A percentile compares a stretch with the other conserved stretches of the same genome.
phyloP scores from a whole-genome alignment of 2,888 invertebrate species.

The Rotaria socialis region DNA sequence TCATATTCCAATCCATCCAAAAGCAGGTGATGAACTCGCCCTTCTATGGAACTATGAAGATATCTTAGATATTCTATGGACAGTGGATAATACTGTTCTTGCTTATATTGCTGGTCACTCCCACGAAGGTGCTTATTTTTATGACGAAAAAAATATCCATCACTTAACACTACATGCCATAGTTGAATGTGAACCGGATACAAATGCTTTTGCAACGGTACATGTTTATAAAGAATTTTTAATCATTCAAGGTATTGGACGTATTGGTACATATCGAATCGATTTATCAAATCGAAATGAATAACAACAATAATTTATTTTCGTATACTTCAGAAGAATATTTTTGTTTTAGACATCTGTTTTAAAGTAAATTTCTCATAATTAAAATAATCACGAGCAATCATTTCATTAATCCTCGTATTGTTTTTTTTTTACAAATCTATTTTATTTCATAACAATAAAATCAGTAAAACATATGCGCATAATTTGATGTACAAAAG shows the following conservation, averaged over 20 bases:
- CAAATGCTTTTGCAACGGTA: conserved; percentile 53
- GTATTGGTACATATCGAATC: conserved; percentile 12
- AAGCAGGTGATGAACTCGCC: conserved; percentile 50
- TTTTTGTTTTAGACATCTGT: too few species aligned
- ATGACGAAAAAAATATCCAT: conserved; percentile 54
- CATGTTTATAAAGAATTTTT: conserved; percentile 51
- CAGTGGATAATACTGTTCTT: conserved; percentile 52
- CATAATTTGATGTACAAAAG: neutral
- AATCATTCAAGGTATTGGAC: conserved; percentile 50
- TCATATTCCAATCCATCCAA: conserved; percentile 53
- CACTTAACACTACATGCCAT: conserved; percentile 57
- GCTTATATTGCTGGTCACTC: conserved; percentile 58
- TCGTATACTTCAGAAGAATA: too few species aligned
- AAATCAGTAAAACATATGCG: neutral
- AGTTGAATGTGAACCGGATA: conserved; percentile 53
- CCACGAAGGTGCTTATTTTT: conserved; percentile 54
- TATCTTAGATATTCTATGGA: conserved; percentile 52
- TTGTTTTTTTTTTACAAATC: too few species aligned
- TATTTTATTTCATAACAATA: too few species aligned
- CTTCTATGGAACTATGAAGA: conserved; percentile 58
- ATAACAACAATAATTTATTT: neutral
- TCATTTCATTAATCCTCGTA: too few species aligned
- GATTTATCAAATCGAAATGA: neutral
- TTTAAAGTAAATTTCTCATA: too few species aligned
- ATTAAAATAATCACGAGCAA: too few species aligned